Evolutionary conservation across 64 coral and sea anemone species (phyloP), one percentile per base, ranked within the genome.

Genomic region (Dendronephthya gigantea): DNA sequence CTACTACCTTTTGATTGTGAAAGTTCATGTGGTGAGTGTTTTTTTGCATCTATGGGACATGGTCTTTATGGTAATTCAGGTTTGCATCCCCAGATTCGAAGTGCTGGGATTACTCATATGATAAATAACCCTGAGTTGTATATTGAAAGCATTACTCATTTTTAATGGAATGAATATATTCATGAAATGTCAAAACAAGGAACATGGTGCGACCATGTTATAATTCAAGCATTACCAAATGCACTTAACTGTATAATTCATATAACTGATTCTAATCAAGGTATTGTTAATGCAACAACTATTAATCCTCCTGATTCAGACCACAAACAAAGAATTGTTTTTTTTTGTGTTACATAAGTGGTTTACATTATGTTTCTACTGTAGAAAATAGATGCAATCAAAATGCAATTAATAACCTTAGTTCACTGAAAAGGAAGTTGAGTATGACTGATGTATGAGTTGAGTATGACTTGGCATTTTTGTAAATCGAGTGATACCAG

Each of bases 321-420:
- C 41, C 41, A 45, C 4, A 45, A 11, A 11, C 41, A 45, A 45
- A 45, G 11, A 45, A 45, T 45, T 45, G 41, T 45, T 6, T 45
- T 45, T 89, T n/a, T 45, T 11, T 45, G 11, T 4, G 41, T 45
- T 45, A 45, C 11, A 45, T 45, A 45, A 45, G 11, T 11, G 11
- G 11, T 45, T 4, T 6, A 45, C 41, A 45, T 45, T 45, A 45
- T 45, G 41, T 45, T 45, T 45, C 41, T 11, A 45, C 41, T 45
- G 4, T 45, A 45, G 4, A 4, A 45, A 45, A 45, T 45, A 45
- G 76, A 74, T 82, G 76, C 40, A 82, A 82, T 82, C 48, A 74
- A 88, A 88, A 6, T 82, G 82, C 87, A 58, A n/a, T 62, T 62
- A 62, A 22, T 62, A 62, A 62, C 55, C 16, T 62, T 22, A 62